Percentiles rank a stretch among this genome's conserved stretches.
These are phyloP conservation scores for Platerodrilus igneus DNA, from an alignment of 2,888 invertebrate species.

Conservation along the genomic window DNA sequence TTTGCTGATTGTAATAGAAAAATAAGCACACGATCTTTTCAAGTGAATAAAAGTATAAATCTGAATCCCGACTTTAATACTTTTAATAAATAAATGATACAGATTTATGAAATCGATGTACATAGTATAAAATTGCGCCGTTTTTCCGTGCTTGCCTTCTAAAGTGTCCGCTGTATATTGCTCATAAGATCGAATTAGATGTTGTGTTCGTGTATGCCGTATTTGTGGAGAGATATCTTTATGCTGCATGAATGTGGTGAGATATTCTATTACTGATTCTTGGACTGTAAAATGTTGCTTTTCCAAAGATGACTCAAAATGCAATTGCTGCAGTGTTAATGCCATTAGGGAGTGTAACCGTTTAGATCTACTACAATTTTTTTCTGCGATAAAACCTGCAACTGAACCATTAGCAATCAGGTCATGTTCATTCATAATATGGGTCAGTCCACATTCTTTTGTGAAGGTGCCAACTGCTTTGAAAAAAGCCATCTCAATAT, in stretches of 20 bases:
- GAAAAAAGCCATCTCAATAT: too few species aligned
- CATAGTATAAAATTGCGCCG: slow-evolving; percentile 23
- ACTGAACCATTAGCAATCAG: too few species aligned
- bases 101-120: slow-evolving; percentile 24
- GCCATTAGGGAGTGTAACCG: slow-evolving; percentile 25
- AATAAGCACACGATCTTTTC: slow-evolving; percentile 25
- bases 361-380: too few species aligned
- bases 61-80: slow-evolving; percentile 29
- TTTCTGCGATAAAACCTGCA: too few species aligned
- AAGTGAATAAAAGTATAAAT: slow-evolving; percentile 26
- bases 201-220: slow-evolving; percentile 22
- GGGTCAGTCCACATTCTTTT: too few species aligned
- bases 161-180: slow-evolving; percentile 25
- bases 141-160: slow-evolving; percentile 27
- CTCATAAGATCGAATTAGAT: slow-evolving; percentile 23
- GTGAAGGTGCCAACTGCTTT: too few species aligned
- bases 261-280: slow-evolving; percentile 25
- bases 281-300: slow-evolving; percentile 15
- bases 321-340: slow-evolving; percentile 28
- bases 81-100: slow-evolving; percentile 26
- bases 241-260: slow-evolving; percentile 21
- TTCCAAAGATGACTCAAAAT: slow-evolving; percentile 29
- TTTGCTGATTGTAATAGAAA: slow-evolving; percentile 29
- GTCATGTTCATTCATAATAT: too few species aligned
- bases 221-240: slow-evolving; percentile 27